Evolutionary conservation across 2,113 vertebrate species (phyloP).

Genomic region (Atlantisia rogersi): DNA sequence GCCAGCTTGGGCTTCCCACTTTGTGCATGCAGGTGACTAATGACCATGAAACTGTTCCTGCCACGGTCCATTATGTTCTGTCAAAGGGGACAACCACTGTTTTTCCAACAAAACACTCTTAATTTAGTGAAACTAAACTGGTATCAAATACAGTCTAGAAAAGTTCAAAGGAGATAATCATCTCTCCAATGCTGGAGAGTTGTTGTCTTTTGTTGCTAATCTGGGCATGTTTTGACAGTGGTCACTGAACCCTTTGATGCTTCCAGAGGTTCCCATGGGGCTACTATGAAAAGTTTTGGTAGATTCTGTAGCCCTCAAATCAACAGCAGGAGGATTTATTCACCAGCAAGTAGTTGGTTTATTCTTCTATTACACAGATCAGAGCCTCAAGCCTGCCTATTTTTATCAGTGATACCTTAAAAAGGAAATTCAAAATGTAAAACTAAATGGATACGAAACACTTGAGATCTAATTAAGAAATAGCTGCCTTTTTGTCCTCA

Average conservation of each 20-base stretch:
- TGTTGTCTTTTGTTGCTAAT: background rate
- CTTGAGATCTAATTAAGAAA: background rate
- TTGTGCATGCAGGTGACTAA: background rate
- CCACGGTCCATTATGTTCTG: background rate
- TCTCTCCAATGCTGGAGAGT: background rate
- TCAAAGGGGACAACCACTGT: background rate
- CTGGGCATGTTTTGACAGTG: background rate
- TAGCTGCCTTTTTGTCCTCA: background rate
- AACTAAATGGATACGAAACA: background rate
- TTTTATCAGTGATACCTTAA: background rate
- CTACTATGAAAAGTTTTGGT: background rate
- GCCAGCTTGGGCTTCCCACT: background rate
- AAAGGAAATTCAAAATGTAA: background rate
- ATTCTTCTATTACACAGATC: background rate
- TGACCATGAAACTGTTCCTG: background rate
- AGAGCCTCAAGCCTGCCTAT: background rate
- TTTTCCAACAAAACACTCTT: constrained; percentile 2
- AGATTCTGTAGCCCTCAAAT: background rate
- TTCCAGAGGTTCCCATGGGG: background rate
- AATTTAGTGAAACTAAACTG: background rate
- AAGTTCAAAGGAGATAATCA: background rate
- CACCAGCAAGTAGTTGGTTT: background rate
- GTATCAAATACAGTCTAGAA: background rate
- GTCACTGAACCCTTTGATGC: background rate
- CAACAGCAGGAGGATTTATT: background rate